Conservation (phyloP, 1,140 invertebrate species). For the Diorhabda carinulata region DNA sequence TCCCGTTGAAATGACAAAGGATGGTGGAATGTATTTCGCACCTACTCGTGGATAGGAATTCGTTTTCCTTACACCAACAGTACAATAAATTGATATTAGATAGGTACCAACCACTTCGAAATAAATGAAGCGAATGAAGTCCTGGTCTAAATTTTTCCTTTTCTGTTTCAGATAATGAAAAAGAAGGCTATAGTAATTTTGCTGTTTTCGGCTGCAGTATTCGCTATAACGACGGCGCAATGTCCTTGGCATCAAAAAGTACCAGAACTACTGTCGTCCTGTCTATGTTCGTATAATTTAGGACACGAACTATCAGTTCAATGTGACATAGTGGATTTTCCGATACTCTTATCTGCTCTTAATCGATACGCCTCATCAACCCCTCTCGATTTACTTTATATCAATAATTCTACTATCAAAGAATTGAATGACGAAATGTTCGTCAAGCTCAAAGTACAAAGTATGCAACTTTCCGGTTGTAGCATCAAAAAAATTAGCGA, state of each 20-base stretch:
- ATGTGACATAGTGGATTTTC: constrained; percentile 83
- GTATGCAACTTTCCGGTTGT: constrained; percentile 81
- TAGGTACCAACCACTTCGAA: too few relatives aligned
- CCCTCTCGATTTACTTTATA: constrained; percentile 77
- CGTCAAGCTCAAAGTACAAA: constrained; percentile 70
- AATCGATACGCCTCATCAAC: constrained; percentile 62
- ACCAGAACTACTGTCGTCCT: constrained; percentile 74
- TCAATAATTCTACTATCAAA: constrained; percentile 80
- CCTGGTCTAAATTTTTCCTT: not conserved
- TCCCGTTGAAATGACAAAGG: too few relatives aligned
- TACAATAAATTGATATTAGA: too few relatives aligned
- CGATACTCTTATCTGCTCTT: constrained; percentile 65
- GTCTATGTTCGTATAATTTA: constrained; percentile 82
- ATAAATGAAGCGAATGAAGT: too few relatives aligned
- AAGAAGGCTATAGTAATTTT: constrained; percentile 22
- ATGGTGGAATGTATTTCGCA: too few relatives aligned
- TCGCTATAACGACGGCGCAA: constrained; percentile 53
- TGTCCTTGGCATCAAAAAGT: constrained; percentile 80
- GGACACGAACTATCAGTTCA: constrained; percentile 80
- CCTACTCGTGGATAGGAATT: too few relatives aligned
- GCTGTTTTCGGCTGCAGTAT: constrained; percentile 27
- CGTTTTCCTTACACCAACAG: too few relatives aligned
- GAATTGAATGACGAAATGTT: constrained; percentile 67
- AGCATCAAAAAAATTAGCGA: constrained; percentile 67
- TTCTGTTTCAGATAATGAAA: constrained; percentile 38